A percentile compares a stretch with the other conserved stretches of the same genome.
These are phyloP conservation scores for Eilema griseolum DNA, from an alignment of 2,888 invertebrate species.

Conservation along the genomic window DNA sequence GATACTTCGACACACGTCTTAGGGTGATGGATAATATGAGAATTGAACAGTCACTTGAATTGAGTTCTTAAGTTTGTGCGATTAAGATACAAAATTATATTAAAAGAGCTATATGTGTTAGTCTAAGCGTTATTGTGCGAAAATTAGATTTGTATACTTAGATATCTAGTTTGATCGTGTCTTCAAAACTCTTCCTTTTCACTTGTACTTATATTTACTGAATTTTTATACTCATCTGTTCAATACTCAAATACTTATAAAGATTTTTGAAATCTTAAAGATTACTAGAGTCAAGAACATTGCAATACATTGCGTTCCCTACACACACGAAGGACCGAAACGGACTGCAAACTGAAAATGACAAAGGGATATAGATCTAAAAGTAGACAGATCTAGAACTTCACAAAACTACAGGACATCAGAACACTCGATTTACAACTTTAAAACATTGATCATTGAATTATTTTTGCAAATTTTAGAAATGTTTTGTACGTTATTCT, in stretches of 20 bases:
- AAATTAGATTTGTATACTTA: slow-evolving; percentile 20
- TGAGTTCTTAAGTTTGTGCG: slow-evolving; percentile 23
- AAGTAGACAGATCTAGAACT: background rate
- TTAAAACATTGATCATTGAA: background rate
- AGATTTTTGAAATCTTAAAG: background rate
- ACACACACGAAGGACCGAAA: background rate
- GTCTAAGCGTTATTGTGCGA: slow-evolving; percentile 22
- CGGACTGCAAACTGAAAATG: background rate
- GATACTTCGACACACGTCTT: slow-evolving; percentile 45
- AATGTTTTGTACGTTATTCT: background rate
- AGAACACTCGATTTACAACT: background rate
- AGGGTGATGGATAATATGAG: slow-evolving; percentile 11
- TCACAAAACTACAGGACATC: background rate
- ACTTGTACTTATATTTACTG: slow-evolving; percentile 16
- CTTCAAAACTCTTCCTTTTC: background rate
- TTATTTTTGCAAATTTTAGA: background rate
- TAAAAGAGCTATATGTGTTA: slow-evolving; percentile 19
- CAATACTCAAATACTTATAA: slow-evolving; percentile 8
- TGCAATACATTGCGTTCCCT: background rate
- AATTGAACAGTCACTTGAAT: slow-evolving; percentile 22
- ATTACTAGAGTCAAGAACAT: background rate
- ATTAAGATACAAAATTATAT: slow-evolving; percentile 27
- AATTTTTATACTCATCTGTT: background rate
- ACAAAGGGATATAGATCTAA: background rate
- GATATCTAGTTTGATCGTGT: slow-evolving; percentile 25